Percentiles rank a stretch among this genome's conserved stretches.
phyloP scores from a whole-genome alignment of 1,140 invertebrate genomes.

The Halyomorpha halys region DNA sequence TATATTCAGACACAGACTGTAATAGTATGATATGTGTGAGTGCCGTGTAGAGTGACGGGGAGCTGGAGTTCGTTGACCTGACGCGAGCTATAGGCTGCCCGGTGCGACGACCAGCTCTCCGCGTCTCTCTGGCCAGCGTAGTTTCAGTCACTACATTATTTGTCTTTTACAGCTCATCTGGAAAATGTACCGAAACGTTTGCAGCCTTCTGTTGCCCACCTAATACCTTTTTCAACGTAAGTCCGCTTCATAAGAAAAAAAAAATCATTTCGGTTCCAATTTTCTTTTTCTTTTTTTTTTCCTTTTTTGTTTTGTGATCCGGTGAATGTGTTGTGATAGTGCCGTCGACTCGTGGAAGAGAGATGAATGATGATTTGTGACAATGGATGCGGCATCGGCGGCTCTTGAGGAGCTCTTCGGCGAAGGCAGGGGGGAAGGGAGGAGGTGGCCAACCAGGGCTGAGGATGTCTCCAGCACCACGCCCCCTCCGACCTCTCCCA shows the following conservation, averaged over 20 bases:
- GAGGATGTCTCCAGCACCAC: slow-evolving; percentile 28
- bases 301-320: too few species aligned
- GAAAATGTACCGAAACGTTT: background rate
- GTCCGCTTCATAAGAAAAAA: background rate
- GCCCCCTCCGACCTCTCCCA: slow-evolving; percentile 25
- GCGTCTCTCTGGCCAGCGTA: too few species aligned
- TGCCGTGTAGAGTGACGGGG: background rate
- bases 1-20: background rate
- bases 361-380: slow-evolving; percentile 16
- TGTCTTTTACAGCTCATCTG: background rate
- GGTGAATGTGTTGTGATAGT: too few species aligned
- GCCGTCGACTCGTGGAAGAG: background rate
- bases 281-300: too few species aligned
- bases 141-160: too few species aligned
- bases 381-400: slow-evolving; percentile 24
- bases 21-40: background rate
- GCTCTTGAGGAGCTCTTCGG: slow-evolving; percentile 26
- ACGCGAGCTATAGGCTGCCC: background rate
- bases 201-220: background rate
- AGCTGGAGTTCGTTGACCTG: slow-evolving; percentile 8
- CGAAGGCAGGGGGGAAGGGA: slow-evolving; percentile 15
- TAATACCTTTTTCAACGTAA: background rate
- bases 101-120: too few species aligned
- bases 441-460: slow-evolving; percentile 19
- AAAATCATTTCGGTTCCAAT: too few species aligned